Evolutionary conservation across 1,140 invertebrate genomes (phyloP).

Genomic region (Sinonovacula constricta): DNA sequence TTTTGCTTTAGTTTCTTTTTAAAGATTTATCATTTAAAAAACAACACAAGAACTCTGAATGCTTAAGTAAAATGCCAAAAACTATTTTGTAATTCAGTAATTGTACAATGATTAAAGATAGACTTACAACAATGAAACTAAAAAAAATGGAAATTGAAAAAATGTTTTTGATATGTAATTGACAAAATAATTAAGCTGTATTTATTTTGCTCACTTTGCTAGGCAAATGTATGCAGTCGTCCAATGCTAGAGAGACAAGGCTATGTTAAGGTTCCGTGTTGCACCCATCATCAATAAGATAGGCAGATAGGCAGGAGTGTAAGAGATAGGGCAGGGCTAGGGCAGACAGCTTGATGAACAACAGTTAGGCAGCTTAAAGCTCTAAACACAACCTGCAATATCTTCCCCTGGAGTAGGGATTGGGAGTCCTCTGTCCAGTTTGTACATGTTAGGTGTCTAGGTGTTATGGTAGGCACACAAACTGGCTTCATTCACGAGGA

Average conservation of each 20-base stretch:
- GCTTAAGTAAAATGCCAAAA: neutral
- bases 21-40: neutral
- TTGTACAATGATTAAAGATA: neutral
- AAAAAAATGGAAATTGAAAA: neutral
- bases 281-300: no score
- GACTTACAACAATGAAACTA: neutral
- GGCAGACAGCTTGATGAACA: no score
- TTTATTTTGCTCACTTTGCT: slow-evolving; percentile 1
- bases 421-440: no score
- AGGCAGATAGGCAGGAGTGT: no score
- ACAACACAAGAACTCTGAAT: neutral
- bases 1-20: neutral
- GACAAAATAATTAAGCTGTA: neutral
- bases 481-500: no score
- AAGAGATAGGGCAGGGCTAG: no score
- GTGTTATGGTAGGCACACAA: no score
- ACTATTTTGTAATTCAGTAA: neutral
- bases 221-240: neutral
- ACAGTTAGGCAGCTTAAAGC: no score
- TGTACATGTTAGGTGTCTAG: no score
- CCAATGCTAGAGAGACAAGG: neutral
- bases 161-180: neutral
- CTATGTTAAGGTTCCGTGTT: no score
- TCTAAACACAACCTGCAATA: no score
- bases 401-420: no score